Evolutionary conservation across 2,113 vertebrate species (phyloP).

Genomic region (Odocoileus hemionus): DNA sequence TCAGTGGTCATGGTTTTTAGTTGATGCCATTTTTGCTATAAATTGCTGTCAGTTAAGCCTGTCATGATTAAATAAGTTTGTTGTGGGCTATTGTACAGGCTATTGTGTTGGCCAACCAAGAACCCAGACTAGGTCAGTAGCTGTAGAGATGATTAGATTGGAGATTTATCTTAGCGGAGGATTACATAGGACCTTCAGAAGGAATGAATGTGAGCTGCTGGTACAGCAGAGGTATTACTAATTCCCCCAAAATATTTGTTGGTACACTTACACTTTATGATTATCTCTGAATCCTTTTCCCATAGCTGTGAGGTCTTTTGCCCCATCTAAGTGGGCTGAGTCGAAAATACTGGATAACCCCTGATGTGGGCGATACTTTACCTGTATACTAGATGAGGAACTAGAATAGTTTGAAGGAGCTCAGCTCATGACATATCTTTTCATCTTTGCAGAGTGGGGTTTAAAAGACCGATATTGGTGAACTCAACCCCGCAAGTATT

Average conservation of each 20-base stretch:
- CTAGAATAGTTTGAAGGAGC: neutral
- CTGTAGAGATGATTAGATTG: neutral
- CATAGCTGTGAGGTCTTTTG: neutral
- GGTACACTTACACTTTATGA: neutral
- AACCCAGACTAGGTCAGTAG: neutral
- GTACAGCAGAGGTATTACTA: neutral
- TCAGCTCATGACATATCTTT: neutral
- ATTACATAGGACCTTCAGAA: neutral
- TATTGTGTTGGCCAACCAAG: neutral
- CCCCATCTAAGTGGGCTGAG: neutral
- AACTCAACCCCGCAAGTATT: neutral
- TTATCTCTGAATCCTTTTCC: neutral
- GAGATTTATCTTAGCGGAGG: neutral
- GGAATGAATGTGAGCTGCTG: neutral
- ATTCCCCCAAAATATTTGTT: neutral
- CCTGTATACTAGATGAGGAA: neutral
- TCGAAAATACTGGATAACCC: neutral
- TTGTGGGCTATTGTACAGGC: neutral
- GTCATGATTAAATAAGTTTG: neutral
- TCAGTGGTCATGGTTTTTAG: neutral
- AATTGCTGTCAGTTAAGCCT: neutral
- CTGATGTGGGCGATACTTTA: neutral
- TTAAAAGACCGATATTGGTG: neutral
- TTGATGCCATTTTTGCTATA: neutral
- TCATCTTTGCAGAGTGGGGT: neutral